These are phyloP conservation scores for Falco berigora DNA, from an alignment of 2,797 vertebrate genomes.

Conservation along the genomic window DNA sequence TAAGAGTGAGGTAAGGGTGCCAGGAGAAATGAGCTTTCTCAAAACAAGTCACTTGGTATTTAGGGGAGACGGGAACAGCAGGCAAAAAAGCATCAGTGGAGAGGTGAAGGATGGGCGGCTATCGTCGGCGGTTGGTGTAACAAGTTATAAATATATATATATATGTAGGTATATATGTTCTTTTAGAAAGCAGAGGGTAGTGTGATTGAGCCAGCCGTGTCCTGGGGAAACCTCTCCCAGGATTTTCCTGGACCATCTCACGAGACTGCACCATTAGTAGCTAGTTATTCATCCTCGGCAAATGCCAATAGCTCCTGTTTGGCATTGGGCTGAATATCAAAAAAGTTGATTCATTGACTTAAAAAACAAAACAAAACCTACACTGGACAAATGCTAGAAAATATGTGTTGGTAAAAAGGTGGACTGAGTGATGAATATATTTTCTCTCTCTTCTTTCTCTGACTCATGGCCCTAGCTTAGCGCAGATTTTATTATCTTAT, in stretches of 20 bases:
- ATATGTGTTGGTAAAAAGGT: slow-evolving; percentile 44
- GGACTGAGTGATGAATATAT: slow-evolving; percentile 36
- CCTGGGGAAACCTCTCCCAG: slow-evolving; percentile 20
- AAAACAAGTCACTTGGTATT: slow-evolving; percentile 41
- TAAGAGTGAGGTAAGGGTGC: slow-evolving; percentile 37
- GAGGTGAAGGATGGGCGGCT: slow-evolving; percentile 17
- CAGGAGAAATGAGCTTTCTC: slow-evolving; percentile 2
- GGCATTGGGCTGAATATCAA: slow-evolving; percentile 51
- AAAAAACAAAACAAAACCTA: slow-evolving; percentile 51
- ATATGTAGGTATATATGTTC: not conserved
- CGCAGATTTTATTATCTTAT: slow-evolving; percentile 35
- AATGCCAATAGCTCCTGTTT: slow-evolving; percentile 57
- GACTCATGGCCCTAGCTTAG: slow-evolving; percentile 42
- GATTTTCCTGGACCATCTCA: slow-evolving; percentile 32
- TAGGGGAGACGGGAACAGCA: slow-evolving; percentile 34
- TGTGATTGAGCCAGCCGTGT: not conserved
- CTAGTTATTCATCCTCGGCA: slow-evolving; percentile 41
- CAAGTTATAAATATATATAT: not conserved
- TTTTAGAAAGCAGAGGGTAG: not conserved
- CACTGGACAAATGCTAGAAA: slow-evolving; percentile 58
- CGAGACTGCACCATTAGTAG: not conserved
- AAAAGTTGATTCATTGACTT: slow-evolving; percentile 55
- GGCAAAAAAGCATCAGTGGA: not conserved
- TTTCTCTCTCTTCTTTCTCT: slow-evolving; percentile 33
- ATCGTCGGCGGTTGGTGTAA: not conserved